These are phyloP conservation scores for Phrynosoma platyrhinos DNA, from an alignment of 2,113 vertebrate species.

Conservation along the genomic window DNA sequence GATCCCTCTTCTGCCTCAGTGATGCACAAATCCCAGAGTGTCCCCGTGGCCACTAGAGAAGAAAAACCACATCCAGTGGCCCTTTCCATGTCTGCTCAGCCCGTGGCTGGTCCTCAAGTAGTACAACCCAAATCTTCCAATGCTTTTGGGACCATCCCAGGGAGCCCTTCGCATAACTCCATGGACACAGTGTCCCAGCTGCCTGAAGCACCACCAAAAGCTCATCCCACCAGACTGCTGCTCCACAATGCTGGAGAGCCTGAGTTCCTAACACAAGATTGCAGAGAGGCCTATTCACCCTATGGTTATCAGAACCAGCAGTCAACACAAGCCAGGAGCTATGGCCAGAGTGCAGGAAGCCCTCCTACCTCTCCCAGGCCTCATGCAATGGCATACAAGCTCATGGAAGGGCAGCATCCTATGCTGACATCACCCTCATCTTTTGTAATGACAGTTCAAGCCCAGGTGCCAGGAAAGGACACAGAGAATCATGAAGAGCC, in stretches of 20 bases:
- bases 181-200: constrained; percentile 10
- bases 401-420: constrained; percentile 71
- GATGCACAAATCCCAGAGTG: constrained; percentile 90
- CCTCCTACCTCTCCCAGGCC: constrained; percentile 63
- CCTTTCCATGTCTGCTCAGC: constrained; percentile 85
- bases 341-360: constrained; percentile 74
- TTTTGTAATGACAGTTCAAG: constrained; percentile 61
- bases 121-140: constrained; percentile 73
- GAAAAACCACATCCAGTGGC: constrained; percentile 72
- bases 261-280: constrained; percentile 55
- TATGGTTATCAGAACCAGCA: constrained; percentile 72
- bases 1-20: constrained; percentile 70
- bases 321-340: constrained; percentile 61
- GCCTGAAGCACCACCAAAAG: constrained; percentile 13
- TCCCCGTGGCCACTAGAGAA: constrained; percentile 76
- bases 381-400: constrained; percentile 59
- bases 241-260: constrained; percentile 35
- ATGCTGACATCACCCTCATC: constrained; percentile 77
- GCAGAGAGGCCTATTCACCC: constrained; percentile 67
- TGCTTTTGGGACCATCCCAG: constrained; percentile 19
- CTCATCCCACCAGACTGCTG: constrained; percentile 25
- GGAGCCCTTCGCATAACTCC: background rate
- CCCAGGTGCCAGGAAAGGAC: constrained; percentile 75
- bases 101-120: constrained; percentile 71
- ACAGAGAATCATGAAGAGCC: constrained; percentile 70